A percentile compares a stretch with the other conserved stretches of the same genome.
Conservation (phyloP, 2,888 invertebrate species). For the Eristalis arbustorum region DNA sequence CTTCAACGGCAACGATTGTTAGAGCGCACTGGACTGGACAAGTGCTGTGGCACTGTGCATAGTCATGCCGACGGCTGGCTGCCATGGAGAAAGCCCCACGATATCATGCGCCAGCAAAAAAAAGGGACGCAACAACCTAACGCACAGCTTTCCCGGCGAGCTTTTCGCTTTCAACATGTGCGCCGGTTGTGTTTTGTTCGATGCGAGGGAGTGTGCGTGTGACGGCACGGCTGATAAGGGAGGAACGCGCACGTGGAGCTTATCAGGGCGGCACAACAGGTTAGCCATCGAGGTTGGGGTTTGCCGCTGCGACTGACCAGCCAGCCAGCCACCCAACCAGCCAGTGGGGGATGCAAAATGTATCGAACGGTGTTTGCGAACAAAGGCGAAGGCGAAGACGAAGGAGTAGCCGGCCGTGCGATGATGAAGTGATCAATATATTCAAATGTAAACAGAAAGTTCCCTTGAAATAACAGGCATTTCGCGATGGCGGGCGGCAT, state of each 20-base stretch:
- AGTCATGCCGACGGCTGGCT: conserved; percentile 19
- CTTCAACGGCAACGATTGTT: not conserved
- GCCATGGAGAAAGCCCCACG: conserved; percentile 36
- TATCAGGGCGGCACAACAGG: conserved; percentile 56
- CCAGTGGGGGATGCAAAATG: not conserved
- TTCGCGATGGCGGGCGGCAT: conserved; percentile 7
- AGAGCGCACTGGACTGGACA: conserved; percentile 27
- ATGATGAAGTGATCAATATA: conserved; percentile 52
- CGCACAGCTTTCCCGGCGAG: conserved; percentile 38
- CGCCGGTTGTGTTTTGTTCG: conserved; percentile 60
- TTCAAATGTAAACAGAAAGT: conserved; percentile 53
- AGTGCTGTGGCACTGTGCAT: conserved; percentile 22
- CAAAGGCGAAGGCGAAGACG: not conserved
- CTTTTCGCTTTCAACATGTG: conserved; percentile 25
- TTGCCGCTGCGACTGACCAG: not conserved
- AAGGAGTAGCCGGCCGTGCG: not conserved
- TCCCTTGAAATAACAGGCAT: conserved; percentile 27
- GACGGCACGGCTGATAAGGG: conserved; percentile 30
- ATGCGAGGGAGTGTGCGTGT: conserved; percentile 44
- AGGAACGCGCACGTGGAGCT: conserved; percentile 34
- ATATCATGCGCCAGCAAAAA: conserved; percentile 30
- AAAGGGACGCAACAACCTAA: conserved; percentile 12
- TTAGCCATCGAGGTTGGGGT: no score
- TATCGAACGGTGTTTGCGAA: not conserved
- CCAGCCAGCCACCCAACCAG: not conserved